Evolutionary conservation across 2,113 vertebrate genomes (phyloP).

Genomic region (Bubo scandiacus): DNA sequence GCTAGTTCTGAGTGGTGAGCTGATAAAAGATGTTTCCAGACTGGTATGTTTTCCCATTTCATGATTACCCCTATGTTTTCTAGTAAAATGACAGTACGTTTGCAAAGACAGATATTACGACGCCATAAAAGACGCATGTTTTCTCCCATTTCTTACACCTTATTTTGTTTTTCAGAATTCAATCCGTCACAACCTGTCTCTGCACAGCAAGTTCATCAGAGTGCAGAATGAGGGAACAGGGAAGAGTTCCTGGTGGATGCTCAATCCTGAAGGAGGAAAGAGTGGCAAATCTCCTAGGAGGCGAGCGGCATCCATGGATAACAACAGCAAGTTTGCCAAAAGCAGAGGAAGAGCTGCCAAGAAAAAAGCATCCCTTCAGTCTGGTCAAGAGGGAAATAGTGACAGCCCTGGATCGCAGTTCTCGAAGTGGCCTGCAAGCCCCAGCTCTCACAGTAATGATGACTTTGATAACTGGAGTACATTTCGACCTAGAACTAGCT

Average conservation of each 20-base stretch:
- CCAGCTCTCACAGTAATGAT: constrained; percentile 95
- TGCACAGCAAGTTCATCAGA: constrained; percentile 96
- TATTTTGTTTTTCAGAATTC: constrained; percentile 87
- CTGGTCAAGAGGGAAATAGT: constrained; percentile 87
- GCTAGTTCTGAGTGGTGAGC: not conserved
- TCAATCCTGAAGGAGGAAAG: constrained; percentile 97
- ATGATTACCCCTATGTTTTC: not conserved
- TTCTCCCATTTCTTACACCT: constrained; percentile 29
- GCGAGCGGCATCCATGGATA: constrained; percentile 95
- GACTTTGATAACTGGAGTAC: constrained; percentile 96
- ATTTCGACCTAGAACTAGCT: constrained; percentile 93
- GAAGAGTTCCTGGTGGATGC: constrained; percentile 99
- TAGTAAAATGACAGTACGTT: not conserved
- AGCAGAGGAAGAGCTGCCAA: constrained; percentile 95
- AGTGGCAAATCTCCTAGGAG: constrained; percentile 95
- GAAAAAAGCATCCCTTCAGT: constrained; percentile 94
- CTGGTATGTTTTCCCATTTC: not conserved
- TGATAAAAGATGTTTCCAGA: not conserved
- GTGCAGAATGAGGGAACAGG: constrained; percentile 98
- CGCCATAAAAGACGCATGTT: not conserved
- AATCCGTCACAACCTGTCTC: constrained; percentile 95
- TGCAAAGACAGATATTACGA: not conserved
- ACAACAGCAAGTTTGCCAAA: constrained; percentile 98
- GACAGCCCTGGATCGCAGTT: constrained; percentile 94
- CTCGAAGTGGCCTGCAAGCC: constrained; percentile 96